These are phyloP conservation scores for Bubo bubo DNA, from an alignment of 2,113 vertebrate species.

Conservation along the genomic window DNA sequence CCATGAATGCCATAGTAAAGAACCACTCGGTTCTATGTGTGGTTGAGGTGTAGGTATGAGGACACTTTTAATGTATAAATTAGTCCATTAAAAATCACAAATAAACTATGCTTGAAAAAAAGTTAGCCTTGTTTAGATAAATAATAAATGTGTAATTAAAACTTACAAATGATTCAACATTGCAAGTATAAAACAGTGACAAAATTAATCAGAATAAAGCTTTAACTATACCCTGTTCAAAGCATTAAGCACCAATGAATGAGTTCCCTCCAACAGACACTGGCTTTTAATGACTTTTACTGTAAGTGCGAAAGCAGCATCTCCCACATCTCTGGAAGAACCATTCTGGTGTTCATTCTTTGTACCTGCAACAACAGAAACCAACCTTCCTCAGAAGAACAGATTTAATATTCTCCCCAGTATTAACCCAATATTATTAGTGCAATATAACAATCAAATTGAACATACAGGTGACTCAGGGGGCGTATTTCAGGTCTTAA, in stretches of 20 bases:
- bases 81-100: not conserved
- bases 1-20: not conserved
- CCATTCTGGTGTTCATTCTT: slow-evolving; percentile 32
- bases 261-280: slow-evolving; percentile 87
- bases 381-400: not conserved
- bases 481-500: not conserved
- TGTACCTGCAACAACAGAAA: slow-evolving; percentile 54
- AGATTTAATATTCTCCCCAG: not conserved
- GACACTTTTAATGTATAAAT: not conserved
- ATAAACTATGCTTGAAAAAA: not conserved
- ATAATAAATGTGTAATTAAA: not conserved
- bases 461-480: not conserved
- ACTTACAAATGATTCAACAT: not conserved
- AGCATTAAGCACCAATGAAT: slow-evolving; percentile 84
- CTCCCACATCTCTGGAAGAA: slow-evolving; percentile 62
- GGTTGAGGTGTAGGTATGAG: not conserved
- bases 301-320: slow-evolving; percentile 78
- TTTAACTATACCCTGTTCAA: slow-evolving; percentile 86
- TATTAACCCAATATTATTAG: not conserved
- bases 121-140: not conserved
- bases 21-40: not conserved
- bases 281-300: slow-evolving; percentile 87
- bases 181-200: not conserved
- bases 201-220: not conserved
- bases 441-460: not conserved